phyloP scores from a whole-genome alignment of 2,797 vertebrate species.

The Brotula barbata region DNA sequence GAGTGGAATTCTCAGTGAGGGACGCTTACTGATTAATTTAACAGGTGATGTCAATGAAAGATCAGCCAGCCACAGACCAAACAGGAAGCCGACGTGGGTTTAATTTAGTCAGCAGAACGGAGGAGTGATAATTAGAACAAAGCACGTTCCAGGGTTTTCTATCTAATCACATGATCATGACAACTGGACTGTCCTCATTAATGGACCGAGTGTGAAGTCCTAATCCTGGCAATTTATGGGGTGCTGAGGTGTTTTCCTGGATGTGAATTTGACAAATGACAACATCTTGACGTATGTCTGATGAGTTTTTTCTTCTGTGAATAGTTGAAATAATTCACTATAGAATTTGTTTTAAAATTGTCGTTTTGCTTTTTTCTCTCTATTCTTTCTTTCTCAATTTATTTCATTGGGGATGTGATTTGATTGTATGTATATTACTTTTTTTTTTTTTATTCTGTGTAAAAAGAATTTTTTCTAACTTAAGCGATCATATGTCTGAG shows the following conservation, averaged over 20 bases:
- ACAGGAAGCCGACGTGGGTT: constrained; percentile 29
- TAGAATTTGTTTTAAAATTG: too few species aligned
- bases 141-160: constrained; percentile 34
- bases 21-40: constrained; percentile 14
- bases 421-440: too few species aligned
- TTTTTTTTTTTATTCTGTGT: too few species aligned
- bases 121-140: constrained; percentile 35
- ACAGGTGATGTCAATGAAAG: constrained; percentile 55
- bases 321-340: constrained; percentile 1
- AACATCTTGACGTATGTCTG: too few species aligned
- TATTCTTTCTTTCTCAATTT: too few species aligned
- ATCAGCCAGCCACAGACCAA: constrained; percentile 30
- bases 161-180: constrained; percentile 56
- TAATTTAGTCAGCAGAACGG: constrained; percentile 46
- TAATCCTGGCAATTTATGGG: constrained; percentile 44
- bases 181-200: constrained; percentile 38
- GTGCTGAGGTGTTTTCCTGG: constrained; percentile 27
- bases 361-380: not conserved
- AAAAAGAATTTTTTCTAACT: too few species aligned
- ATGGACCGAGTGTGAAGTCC: constrained; percentile 32
- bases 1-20: constrained; percentile 28
- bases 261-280: constrained; percentile 28
- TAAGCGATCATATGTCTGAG: too few species aligned
- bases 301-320: not conserved
- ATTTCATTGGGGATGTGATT: too few species aligned